These are phyloP conservation scores for Nomada ferruginata DNA, from an alignment of 2,888 invertebrate species.

Conservation along the genomic window DNA sequence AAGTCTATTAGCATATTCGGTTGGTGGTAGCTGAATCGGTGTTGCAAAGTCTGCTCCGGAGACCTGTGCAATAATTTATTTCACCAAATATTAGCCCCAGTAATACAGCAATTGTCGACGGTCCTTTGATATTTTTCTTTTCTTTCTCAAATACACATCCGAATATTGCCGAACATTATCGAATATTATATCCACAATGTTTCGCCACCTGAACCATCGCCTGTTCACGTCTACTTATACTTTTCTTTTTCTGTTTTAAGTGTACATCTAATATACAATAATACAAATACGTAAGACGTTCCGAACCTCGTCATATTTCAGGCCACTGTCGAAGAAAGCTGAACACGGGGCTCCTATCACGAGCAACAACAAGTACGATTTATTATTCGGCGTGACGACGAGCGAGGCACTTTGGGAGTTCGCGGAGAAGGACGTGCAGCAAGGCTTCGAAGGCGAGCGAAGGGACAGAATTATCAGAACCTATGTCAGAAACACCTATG, in stretches of 20 bases:
- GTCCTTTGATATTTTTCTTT: too few relatives aligned
- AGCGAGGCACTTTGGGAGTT: conserved; percentile 97
- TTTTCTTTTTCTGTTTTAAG: too few relatives aligned
- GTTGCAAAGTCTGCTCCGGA: background rate
- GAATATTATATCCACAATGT: too few relatives aligned
- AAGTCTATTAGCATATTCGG: conserved; percentile 63
- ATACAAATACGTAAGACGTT: background rate
- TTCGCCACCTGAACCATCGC: too few relatives aligned
- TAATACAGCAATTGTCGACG: too few relatives aligned
- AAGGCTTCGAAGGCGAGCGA: conserved; percentile 94
- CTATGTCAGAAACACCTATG: conserved; percentile 97
- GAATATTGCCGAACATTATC: too few relatives aligned
- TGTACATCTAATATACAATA: background rate
- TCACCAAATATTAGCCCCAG: background rate
- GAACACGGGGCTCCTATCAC: conserved; percentile 82
- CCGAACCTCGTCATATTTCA: conserved; percentile 53
- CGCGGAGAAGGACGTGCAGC: conserved; percentile 92
- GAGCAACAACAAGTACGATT: conserved; percentile 89
- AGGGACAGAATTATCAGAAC: conserved; percentile 95
- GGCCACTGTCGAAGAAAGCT: conserved; percentile 78
- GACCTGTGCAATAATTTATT: background rate
- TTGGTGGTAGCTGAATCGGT: background rate
- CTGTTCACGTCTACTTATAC: too few relatives aligned
- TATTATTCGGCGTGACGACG: conserved; percentile 96
- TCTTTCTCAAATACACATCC: too few relatives aligned